Evolutionary conservation across 2,113 vertebrate genomes (phyloP).

Genomic region (Oophaga pumilio): DNA sequence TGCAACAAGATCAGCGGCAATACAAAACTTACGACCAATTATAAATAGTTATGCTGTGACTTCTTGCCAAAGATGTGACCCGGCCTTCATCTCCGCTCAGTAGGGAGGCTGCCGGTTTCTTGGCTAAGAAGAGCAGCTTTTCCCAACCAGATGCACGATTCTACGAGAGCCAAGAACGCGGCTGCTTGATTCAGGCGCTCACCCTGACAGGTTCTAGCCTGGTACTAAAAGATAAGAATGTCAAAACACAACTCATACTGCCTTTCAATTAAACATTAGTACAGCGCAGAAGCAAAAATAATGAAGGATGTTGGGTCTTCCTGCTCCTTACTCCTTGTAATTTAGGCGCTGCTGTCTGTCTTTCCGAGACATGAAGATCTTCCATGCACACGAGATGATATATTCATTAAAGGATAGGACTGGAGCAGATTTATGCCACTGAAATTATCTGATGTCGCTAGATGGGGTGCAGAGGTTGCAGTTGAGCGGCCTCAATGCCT

Average conservation of each 20-base stretch:
- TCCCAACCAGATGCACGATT: slow-evolving; percentile 20
- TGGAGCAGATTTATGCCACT: background rate
- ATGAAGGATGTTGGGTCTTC: slow-evolving; percentile 12
- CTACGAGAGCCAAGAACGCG: slow-evolving; percentile 31
- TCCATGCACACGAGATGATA: background rate
- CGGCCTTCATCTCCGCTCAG: slow-evolving; percentile 33
- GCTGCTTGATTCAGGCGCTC: slow-evolving; percentile 9
- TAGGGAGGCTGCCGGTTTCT: slow-evolving; percentile 21
- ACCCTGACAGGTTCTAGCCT: slow-evolving; percentile 34
- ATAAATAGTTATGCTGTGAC: slow-evolving; percentile 20
- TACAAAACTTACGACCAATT: slow-evolving; percentile 36
- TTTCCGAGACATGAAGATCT: background rate
- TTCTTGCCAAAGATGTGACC: slow-evolving; percentile 15
- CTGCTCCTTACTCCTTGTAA: background rate
- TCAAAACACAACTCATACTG: slow-evolving; percentile 32
- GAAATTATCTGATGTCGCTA: background rate
- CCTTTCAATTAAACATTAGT: slow-evolving; percentile 46
- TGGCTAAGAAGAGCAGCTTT: slow-evolving; percentile 10
- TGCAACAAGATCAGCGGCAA: background rate
- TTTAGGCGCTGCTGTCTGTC: background rate
- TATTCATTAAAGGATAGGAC: background rate
- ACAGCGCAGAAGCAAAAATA: slow-evolving; percentile 11
- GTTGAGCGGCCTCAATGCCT: background rate
- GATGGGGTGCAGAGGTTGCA: background rate
- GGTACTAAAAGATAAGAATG: slow-evolving; percentile 45